These are phyloP conservation scores for Eristalis arbustorum DNA, from an alignment of 2,888 invertebrate species.

Conservation along the genomic window DNA sequence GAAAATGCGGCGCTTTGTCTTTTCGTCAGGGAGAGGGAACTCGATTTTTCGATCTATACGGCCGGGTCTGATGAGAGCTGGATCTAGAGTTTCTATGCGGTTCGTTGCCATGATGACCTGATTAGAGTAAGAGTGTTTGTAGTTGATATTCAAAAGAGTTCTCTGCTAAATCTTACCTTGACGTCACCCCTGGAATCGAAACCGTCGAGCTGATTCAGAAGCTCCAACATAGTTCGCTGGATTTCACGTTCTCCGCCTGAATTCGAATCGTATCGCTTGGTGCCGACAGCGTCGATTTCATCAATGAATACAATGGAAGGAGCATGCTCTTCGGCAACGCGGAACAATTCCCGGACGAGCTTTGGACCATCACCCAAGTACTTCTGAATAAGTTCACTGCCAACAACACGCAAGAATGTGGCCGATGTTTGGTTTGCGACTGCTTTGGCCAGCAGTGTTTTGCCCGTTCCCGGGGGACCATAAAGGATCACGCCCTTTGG, in stretches of 20 bases:
- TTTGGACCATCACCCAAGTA: constrained; percentile 99
- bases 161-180: constrained; percentile 84
- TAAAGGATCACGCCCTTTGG: constrained; percentile 99
- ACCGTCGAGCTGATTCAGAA: constrained; percentile 98
- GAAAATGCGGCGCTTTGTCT: constrained; percentile 97
- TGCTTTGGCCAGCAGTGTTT: constrained; percentile 98
- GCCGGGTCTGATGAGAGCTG: constrained; percentile 98
- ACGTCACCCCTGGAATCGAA: constrained; percentile 98
- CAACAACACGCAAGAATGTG: constrained; percentile 98
- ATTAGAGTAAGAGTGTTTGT: constrained; percentile 52
- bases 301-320: constrained; percentile 99
- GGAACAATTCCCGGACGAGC: constrained; percentile 96
- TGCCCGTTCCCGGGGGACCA: constrained; percentile 98
- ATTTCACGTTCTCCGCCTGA: constrained; percentile 99
- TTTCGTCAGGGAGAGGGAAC: constrained; percentile 99
- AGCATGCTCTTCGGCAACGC: constrained; percentile 99
- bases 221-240: constrained; percentile 99
- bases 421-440: constrained; percentile 99
- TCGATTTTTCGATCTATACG: constrained; percentile 99
- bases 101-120: constrained; percentile 98
- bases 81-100: constrained; percentile 98
- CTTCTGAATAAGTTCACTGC: constrained; percentile 99
- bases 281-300: constrained; percentile 99
- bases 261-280: constrained; percentile 99
- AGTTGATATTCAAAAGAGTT: neutral